Conservation (phyloP, 2,113 vertebrate species). For the Cnemophilus loriae region DNA sequence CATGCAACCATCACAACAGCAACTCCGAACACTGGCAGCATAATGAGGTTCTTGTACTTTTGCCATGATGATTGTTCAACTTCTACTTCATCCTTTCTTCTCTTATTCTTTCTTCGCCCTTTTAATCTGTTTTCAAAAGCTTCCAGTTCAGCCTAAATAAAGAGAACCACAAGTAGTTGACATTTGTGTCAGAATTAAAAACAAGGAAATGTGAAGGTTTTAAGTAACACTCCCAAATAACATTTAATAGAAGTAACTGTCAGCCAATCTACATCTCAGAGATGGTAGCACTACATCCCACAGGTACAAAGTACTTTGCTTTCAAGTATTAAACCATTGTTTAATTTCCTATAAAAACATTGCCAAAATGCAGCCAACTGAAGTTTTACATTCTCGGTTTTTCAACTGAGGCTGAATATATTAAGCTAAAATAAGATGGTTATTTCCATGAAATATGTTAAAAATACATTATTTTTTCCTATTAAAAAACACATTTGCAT, state of each 20-base stretch:
- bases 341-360: neutral
- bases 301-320: neutral
- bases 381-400: neutral
- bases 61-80: constrained; percentile 75
- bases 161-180: neutral
- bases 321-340: neutral
- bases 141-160: constrained; percentile 88
- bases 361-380: neutral
- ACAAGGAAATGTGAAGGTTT: neutral
- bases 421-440: neutral
- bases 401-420: neutral
- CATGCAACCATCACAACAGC: constrained; percentile 75
- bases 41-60: constrained; percentile 74
- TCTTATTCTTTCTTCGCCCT: constrained; percentile 85
- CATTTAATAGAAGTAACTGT: neutral
- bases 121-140: constrained; percentile 93
- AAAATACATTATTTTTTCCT: neutral
- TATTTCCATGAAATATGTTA: neutral
- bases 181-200: neutral
- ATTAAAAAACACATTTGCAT: neutral
- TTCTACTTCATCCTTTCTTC: constrained; percentile 79
- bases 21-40: constrained; percentile 73
- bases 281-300: neutral
- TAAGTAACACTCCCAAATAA: neutral
- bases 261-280: neutral